Base-by-base conservation (phyloP, 2,888 invertebrate genomes). In the Sesamia inferens region DNA sequence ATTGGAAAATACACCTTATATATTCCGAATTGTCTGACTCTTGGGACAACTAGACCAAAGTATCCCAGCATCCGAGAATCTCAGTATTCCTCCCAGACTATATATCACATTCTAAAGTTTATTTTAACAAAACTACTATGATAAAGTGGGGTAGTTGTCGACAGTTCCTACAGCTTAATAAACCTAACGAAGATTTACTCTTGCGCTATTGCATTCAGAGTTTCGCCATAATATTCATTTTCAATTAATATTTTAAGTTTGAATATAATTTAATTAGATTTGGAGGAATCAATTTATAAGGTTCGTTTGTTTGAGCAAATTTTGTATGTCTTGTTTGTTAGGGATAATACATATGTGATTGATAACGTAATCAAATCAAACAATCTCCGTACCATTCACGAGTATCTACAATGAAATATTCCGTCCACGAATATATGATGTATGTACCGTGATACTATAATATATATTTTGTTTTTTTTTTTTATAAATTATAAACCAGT, bases 151-250 rank as follows among this genome's bases (percentile, higher is more conserved):
- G 31, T 71, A 74, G 74, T 75, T 65, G 74, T 70, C 66, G 75
- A 76, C 78, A 66, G 68, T 76, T 85, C 59, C 59, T 67, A 68
- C 61, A n/a, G 31, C 47, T 31, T 82, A 77, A 83, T 78, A 80
- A 72, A 83, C 70, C 83, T 85, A 82, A 77, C 69, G 8, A n/a
- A 69, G 73, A 80, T 85, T 77, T 77, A 85, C 69, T 72, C 55
- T 13, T 67, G 63, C 48, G 63, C 57, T 42, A 47, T 19, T 71
- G 74, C 75, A 71, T 71, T 79, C 48, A 64, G 22, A 71, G 47
- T 22, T 65, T 64, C 22, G 59, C 71, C 47, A 71, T 68, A 68
- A 79, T 62, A 76, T 79, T 75, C 57, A 54, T 79, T 76, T 70
- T 42, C 71, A 78, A 78, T 74, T 71, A 74, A 68, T 79, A 72